Evolutionary conservation across 2,113 vertebrate species (phyloP).

Genomic region (Pollimyrus isidori): DNA sequence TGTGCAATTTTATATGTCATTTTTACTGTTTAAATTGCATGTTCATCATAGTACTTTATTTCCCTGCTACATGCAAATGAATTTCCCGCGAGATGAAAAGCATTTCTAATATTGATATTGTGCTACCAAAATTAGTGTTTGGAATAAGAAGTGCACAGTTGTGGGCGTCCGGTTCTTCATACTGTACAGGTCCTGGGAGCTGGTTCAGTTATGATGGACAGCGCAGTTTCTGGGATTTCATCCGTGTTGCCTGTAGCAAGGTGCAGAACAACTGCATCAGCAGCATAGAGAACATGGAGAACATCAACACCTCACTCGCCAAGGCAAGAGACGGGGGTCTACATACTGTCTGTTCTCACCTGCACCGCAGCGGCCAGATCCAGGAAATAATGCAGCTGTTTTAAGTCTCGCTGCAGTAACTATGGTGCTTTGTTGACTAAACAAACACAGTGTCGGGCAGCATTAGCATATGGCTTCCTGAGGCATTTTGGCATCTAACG

Average conservation of each 20-base stretch:
- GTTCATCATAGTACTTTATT: not conserved
- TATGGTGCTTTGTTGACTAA: not conserved
- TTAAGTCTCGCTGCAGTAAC: not conserved
- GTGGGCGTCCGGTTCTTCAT: conserved; percentile 22
- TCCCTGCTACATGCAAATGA: not conserved
- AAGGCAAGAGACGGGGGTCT: conserved; percentile 65
- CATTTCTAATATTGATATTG: not conserved
- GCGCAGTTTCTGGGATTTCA: conserved; percentile 91
- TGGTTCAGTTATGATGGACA: conserved; percentile 91
- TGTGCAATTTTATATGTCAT: not conserved
- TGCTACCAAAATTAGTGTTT: not conserved
- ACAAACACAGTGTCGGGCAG: not conserved
- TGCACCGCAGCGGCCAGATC: not conserved
- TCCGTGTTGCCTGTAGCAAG: conserved; percentile 86
- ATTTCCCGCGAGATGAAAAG: not conserved
- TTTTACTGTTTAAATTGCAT: not conserved
- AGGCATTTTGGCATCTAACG: not conserved
- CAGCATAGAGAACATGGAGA: conserved; percentile 97
- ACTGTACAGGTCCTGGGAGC: conserved; percentile 79
- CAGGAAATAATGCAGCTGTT: not conserved
- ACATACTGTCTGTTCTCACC: not conserved
- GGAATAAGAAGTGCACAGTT: not conserved
- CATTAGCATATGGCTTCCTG: not conserved
- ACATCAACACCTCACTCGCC: conserved; percentile 84
- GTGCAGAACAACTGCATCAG: conserved; percentile 89